These are phyloP conservation scores for Bombus pyrosoma DNA, from an alignment of 1,140 invertebrate species.

Conservation along the genomic window DNA sequence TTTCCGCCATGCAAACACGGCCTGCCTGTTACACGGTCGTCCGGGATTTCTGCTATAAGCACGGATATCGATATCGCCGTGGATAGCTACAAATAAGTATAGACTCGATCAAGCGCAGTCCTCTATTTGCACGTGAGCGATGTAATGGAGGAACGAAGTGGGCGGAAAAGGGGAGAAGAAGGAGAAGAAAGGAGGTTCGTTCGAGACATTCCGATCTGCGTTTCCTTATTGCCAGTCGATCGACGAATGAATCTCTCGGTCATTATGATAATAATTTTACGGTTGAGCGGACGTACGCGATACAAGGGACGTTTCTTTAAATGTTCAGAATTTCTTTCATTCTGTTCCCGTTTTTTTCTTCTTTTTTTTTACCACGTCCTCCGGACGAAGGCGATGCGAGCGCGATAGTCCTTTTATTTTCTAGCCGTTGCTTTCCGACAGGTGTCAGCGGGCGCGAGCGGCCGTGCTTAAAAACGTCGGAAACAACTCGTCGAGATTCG, in stretches of 20 bases:
- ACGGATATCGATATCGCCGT: slow-evolving; percentile 57
- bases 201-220: slow-evolving; percentile 78
- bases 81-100: slow-evolving; percentile 61
- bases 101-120: slow-evolving; percentile 51
- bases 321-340: slow-evolving; percentile 29
- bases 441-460: background rate
- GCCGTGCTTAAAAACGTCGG: background rate
- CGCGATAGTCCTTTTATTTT: background rate
- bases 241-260: slow-evolving; percentile 63
- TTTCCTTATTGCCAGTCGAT: slow-evolving; percentile 77
- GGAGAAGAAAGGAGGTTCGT: slow-evolving; percentile 49
- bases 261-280: slow-evolving; percentile 80
- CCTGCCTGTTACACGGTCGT: background rate
- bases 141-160: slow-evolving; percentile 52
- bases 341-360: background rate
- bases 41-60: slow-evolving; percentile 21
- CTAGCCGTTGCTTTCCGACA: background rate
- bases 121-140: slow-evolving; percentile 55
- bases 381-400: background rate
- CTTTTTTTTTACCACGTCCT: background rate
- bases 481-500: background rate
- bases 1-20: background rate
- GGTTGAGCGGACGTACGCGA: slow-evolving; percentile 66
- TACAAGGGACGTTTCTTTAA: slow-evolving; percentile 56
- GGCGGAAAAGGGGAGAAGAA: background rate